These are phyloP conservation scores for Montipora foliosa DNA, from an alignment of 64 coral and sea anemone genomes.

Conservation along the genomic window DNA sequence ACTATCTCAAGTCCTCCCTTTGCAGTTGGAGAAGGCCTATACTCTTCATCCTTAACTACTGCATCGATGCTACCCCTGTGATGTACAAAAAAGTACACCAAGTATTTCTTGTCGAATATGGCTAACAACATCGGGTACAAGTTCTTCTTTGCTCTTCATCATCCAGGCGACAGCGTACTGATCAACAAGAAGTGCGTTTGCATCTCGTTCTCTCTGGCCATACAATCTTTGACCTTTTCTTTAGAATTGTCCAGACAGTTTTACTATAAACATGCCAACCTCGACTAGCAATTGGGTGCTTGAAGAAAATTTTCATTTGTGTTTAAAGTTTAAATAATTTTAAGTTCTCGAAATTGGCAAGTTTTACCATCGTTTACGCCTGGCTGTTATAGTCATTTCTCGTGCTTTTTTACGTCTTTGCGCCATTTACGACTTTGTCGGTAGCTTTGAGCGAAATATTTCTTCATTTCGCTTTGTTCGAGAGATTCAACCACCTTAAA, in stretches of 20 bases:
- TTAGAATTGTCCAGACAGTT: constrained; percentile 28
- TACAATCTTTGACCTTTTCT: not conserved
- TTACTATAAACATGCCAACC: constrained; percentile 18
- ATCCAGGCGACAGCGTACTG: constrained; percentile 52
- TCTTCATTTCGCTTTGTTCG: no score
- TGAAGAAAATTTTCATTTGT: constrained; percentile 38
- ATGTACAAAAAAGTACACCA: constrained; percentile 46
- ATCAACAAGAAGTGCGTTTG: constrained; percentile 45
- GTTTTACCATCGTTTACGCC: constrained; percentile 28
- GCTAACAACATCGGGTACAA: constrained; percentile 40
- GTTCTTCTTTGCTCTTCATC: constrained; percentile 60
- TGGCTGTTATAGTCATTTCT: no score
- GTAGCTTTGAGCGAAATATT: not conserved
- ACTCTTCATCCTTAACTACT: no score
- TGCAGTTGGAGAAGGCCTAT: not conserved
- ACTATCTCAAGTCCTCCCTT: constrained; percentile 45
- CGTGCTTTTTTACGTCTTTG: constrained; percentile 8
- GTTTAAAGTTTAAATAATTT: constrained; percentile 15
- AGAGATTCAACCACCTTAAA: no score
- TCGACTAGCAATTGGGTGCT: not conserved
- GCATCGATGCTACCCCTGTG: not conserved
- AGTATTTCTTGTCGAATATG: constrained; percentile 15
- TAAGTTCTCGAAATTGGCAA: not conserved
- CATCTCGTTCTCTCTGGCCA: not conserved
- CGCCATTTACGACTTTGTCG: constrained; percentile 20